Base-by-base conservation (phyloP, 2,113 vertebrate species). In the Merops nubicus region DNA sequence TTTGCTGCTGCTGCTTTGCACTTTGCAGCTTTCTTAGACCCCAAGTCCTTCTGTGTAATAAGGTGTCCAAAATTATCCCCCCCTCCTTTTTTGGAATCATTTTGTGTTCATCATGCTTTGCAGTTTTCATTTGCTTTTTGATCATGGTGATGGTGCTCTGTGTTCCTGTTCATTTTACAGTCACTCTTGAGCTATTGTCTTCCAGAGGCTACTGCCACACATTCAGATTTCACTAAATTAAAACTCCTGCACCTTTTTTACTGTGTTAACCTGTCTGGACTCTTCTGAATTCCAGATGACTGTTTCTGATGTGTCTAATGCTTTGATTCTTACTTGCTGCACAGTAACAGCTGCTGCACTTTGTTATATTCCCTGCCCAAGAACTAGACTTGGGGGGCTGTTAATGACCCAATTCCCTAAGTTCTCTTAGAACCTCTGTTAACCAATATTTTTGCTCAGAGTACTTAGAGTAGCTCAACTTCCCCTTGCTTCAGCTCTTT, bases 11-110 rank as follows among this genome's bases (percentile, higher is more conserved):
- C 80, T 92, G 73, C 80, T 95, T 86, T 81, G 94, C 79, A 34
- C 63, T 88, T 69, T 28, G 86, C 89, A 96, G 90, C 95, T 74
- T 56, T 56, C 67, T 89, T 47, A 65, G 69, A 51, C 77, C n/a
- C 42, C 2, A 5, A 84, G 18, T 47, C 43, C 9, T 70, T 40
- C 38, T 48, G 31, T 73, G 36, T 40, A 5, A 75, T 29, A 25
- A 92, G 64, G 80, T 12, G n/a, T 13, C 84, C 68, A 51, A 40
- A 78, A 31, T n/a, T 56, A 16, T 15, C 15, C 40, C 20, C 11
- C 7, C 33, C 8, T 4, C 6, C 7, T 4, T 9, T 29, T 63
- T 28, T 51, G 31, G 47, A 78, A 42, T 77, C 60, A 31, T 33
- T 91, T 45, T 25, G 19, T 64, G 31, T 53, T 89, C 51, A 11